phyloP scores from a whole-genome alignment of 2,797 vertebrate species.

The Euthynnus affinis region DNA sequence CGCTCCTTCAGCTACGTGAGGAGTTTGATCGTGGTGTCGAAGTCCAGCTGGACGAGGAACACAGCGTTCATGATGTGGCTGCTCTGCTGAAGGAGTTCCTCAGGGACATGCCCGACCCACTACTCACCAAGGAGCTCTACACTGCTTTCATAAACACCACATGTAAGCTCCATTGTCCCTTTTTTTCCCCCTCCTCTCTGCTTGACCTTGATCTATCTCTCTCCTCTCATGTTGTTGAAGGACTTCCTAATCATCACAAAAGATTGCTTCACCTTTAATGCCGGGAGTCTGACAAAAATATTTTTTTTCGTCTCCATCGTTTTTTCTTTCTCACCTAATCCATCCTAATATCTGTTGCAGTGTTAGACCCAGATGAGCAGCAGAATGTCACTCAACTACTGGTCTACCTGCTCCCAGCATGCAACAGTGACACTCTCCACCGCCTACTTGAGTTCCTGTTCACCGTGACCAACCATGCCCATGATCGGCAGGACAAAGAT shows the following conservation, averaged over 20 bases:
- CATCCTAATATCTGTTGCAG: conserved; percentile 71
- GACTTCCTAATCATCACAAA: background rate
- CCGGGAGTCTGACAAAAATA: background rate
- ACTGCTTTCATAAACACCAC: conserved; percentile 95
- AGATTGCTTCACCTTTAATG: background rate
- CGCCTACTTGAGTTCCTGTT: conserved; percentile 94
- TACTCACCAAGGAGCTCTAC: conserved; percentile 96
- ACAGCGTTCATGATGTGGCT: conserved; percentile 95
- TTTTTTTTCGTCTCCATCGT: background rate
- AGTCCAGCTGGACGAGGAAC: conserved; percentile 92
- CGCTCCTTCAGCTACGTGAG: conserved; percentile 88
- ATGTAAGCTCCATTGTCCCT: conserved; percentile 82
- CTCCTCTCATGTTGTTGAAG: background rate
- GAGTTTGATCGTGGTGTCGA: conserved; percentile 95
- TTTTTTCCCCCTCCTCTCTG: background rate
- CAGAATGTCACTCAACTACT: conserved; percentile 90
- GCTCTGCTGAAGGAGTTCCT: conserved; percentile 97
- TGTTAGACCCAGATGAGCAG: conserved; percentile 92
- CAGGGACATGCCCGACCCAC: conserved; percentile 95
- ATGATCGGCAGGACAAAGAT: conserved; percentile 89
- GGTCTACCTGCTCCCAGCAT: conserved; percentile 95
- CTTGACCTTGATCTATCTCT: background rate
- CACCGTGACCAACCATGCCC: conserved; percentile 91
- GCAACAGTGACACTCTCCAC: conserved; percentile 96
- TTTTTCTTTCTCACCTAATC: too few species aligned